These are phyloP conservation scores for Nibea coibor DNA, from an alignment of 2,113 vertebrate genomes.

Conservation along the genomic window DNA sequence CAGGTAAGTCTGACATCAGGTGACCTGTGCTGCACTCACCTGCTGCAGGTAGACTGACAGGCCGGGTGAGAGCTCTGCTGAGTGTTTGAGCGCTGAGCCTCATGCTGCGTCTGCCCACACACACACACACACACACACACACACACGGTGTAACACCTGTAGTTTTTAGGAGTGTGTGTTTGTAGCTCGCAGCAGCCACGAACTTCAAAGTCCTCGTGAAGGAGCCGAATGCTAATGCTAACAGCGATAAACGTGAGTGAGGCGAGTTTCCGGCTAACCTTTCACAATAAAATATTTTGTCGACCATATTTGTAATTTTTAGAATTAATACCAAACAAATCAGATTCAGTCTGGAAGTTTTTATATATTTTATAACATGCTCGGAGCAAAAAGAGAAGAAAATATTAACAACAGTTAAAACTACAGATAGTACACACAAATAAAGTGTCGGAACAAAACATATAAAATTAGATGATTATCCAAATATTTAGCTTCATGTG, in stretches of 20 bases:
- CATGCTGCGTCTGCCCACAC: slow-evolving; percentile 30
- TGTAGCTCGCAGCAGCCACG: neutral
- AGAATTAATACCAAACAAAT: neutral
- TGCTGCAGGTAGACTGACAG: slow-evolving; percentile 29
- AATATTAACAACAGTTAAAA: too few relatives aligned
- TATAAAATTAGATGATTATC: too few relatives aligned
- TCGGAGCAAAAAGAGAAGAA: too few relatives aligned
- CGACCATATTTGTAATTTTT: neutral
- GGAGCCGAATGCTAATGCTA: neutral
- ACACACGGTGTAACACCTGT: neutral
- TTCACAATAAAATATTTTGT: slow-evolving; percentile 32
- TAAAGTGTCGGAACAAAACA: too few relatives aligned
- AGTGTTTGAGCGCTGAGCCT: slow-evolving; percentile 29
- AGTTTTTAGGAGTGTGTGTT: neutral
- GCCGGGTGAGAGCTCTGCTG: slow-evolving; percentile 22
- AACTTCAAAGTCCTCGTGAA: neutral
- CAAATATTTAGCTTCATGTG: too few relatives aligned
- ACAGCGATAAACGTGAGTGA: neutral
- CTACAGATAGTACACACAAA: too few relatives aligned
- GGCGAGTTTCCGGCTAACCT: neutral
- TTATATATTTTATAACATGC: too few relatives aligned
- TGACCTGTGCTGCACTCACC: slow-evolving; percentile 33
- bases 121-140: too few relatives aligned
- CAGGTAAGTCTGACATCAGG: too few relatives aligned
- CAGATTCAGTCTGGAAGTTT: neutral